phyloP scores from a whole-genome alignment of 2,888 invertebrate species.

The Pimpla rufipes region DNA sequence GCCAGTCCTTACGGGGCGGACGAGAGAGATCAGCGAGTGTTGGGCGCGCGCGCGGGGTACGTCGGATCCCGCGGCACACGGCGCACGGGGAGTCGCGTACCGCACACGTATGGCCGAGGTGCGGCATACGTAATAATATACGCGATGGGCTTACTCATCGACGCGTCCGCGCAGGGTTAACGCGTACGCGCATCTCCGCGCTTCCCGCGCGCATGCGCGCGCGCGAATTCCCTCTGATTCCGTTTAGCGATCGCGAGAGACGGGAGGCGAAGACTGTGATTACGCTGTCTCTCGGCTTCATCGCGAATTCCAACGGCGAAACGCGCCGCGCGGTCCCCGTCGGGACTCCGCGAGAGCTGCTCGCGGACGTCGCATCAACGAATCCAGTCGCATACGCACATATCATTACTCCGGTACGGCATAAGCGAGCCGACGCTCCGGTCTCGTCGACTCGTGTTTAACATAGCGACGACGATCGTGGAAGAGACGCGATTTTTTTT shows the following conservation, averaged over 20 bases:
- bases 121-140: conserved; percentile 15
- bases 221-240: conserved; percentile 27
- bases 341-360: background rate
- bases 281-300: conserved; percentile 19
- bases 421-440: conserved; percentile 36
- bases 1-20: conserved; percentile 48
- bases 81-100: conserved; percentile 11
- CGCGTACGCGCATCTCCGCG: no score
- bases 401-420: conserved; percentile 63
- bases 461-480: conserved; percentile 43
- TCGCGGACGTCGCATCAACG: conserved; percentile 54
- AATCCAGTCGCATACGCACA: conserved; percentile 64
- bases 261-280: background rate
- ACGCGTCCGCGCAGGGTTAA: background rate
- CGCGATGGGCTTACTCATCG: conserved; percentile 42
- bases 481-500: conserved; percentile 37
- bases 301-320: conserved; percentile 36
- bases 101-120: conserved; percentile 16
- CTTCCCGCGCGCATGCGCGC: no score
- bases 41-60: background rate
- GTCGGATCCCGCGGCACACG: conserved; percentile 10
- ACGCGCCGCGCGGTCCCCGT: background rate
- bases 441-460: background rate
- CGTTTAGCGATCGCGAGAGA: conserved; percentile 7
- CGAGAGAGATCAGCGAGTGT: conserved; percentile 22